Evolutionary conservation across 2,113 vertebrate species (phyloP).

Genomic region (Equus quagga): DNA sequence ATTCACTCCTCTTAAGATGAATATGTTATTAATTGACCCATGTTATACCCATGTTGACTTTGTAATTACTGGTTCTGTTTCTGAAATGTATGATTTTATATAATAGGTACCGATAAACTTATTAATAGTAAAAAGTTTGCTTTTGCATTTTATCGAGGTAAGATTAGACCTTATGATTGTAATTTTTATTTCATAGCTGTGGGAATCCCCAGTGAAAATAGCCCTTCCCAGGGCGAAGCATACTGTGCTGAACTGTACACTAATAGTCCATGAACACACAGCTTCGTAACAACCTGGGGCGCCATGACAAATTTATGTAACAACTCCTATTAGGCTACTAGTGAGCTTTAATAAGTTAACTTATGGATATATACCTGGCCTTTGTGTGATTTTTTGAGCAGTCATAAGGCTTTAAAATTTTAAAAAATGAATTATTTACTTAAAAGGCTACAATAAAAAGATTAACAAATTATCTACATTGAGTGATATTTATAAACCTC

Average conservation of each 20-base stretch:
- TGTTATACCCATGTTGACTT: not conserved
- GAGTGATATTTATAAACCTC: not conserved
- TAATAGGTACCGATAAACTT: not conserved
- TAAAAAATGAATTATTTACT: conserved; percentile 7
- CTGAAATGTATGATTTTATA: not conserved
- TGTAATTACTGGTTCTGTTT: not conserved
- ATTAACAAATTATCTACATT: not conserved
- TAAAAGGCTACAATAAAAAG: conserved; percentile 15
- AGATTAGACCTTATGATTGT: not conserved
- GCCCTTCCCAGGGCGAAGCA: not conserved
- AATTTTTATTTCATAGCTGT: conserved; percentile 1
- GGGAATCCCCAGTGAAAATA: not conserved
- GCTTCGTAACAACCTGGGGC: not conserved
- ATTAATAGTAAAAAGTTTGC: not conserved
- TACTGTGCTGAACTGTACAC: not conserved
- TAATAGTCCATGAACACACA: not conserved
- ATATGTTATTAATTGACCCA: not conserved
- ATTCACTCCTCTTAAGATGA: not conserved
- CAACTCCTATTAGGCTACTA: not conserved
- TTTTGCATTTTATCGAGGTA: not conserved
- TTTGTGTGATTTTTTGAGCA: not conserved
- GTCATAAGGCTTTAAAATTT: not conserved
- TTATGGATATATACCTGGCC: conserved; percentile 3
- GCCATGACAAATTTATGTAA: not conserved
- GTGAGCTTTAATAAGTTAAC: not conserved